Conservation (phyloP, 2,888 invertebrate species). For the Erannis defoliaria region DNA sequence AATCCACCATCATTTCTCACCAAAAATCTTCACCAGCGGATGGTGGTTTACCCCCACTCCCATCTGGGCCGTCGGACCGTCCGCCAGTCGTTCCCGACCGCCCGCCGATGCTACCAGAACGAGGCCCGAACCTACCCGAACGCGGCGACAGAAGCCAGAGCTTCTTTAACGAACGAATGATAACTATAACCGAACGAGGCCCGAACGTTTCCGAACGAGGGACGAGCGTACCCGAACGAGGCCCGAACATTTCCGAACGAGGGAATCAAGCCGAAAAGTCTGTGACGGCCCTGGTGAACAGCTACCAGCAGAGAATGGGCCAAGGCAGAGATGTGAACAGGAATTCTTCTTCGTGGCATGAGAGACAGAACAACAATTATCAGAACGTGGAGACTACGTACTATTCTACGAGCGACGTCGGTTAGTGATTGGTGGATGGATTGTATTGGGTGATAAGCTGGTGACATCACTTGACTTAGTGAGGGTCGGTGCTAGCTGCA, state of each 20-base stretch:
- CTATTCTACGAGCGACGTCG: constrained; percentile 76
- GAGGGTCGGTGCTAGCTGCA: too few relatives aligned
- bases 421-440: constrained; percentile 63
- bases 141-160: constrained; percentile 48
- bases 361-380: constrained; percentile 68
- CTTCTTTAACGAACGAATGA: constrained; percentile 36
- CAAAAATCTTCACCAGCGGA: constrained; percentile 36
- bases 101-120: constrained; percentile 59
- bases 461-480: constrained; percentile 1
- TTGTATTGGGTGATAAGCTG: neutral
- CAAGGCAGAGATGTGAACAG: constrained; percentile 60
- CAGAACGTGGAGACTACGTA: constrained; percentile 73
- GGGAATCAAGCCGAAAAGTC: constrained; percentile 59
- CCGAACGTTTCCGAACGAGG: constrained; percentile 22
- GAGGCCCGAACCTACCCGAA: constrained; percentile 57
- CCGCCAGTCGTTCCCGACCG: constrained; percentile 57
- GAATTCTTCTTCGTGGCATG: constrained; percentile 51
- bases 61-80: constrained; percentile 66
- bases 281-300: constrained; percentile 76
- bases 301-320: constrained; percentile 75
- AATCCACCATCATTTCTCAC: constrained; percentile 1
- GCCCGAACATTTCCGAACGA: constrained; percentile 16
- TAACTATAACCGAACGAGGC: constrained; percentile 28
- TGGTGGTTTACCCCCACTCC: constrained; percentile 68
- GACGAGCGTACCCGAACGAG: constrained; percentile 11